phyloP scores from a whole-genome alignment of 2,113 vertebrate genomes.

The Gambusia affinis region DNA sequence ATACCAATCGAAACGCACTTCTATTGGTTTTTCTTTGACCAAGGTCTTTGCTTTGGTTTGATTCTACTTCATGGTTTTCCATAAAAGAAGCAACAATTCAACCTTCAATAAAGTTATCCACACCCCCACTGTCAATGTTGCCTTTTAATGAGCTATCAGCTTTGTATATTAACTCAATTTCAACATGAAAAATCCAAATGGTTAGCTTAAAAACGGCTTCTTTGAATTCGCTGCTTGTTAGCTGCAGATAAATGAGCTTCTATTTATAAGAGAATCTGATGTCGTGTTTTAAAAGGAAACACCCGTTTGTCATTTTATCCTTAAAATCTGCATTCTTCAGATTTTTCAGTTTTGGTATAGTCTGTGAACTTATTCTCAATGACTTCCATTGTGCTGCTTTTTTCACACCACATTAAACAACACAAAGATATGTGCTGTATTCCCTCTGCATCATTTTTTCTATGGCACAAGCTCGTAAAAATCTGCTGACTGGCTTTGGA shows the following conservation, averaged over 20 bases:
- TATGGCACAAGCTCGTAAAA: conserved; percentile 31
- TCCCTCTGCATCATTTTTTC: conserved; percentile 39
- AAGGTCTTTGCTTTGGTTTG: neutral
- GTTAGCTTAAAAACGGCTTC: neutral
- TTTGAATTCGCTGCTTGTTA: neutral
- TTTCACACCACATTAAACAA: conserved; percentile 48
- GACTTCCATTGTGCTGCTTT: conserved; percentile 12
- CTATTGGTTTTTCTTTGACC: neutral
- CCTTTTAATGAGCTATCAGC: neutral
- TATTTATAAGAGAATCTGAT: neutral
- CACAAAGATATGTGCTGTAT: conserved; percentile 26
- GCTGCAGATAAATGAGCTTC: neutral
- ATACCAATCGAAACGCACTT: neutral
- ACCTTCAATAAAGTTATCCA: neutral
- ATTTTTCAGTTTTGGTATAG: conserved; percentile 4
- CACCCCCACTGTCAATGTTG: neutral
- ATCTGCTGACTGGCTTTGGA: conserved; percentile 41
- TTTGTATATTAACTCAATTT: neutral
- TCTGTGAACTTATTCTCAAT: conserved; percentile 18
- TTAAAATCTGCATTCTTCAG: conserved; percentile 9
- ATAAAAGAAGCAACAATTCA: neutral
- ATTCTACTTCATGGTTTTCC: neutral
- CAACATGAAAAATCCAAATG: neutral
- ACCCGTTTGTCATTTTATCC: neutral
- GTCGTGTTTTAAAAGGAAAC: neutral